Evolutionary conservation across 2,797 vertebrate species (phyloP).

Genomic region (Sebastes ruberrimus): DNA sequence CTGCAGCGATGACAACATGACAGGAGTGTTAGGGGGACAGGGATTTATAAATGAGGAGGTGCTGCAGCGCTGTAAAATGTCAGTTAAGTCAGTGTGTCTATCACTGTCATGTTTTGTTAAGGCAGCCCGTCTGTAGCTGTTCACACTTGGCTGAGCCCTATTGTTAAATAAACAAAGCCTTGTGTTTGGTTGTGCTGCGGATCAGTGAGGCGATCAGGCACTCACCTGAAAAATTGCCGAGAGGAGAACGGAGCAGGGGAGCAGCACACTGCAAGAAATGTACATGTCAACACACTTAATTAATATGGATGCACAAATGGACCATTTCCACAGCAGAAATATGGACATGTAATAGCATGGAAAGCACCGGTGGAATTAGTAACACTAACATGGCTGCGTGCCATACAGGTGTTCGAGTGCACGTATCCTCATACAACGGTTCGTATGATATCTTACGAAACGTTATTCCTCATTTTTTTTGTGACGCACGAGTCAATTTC

Average conservation of each 20-base stretch:
- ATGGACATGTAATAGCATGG: not conserved
- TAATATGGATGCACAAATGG: not conserved
- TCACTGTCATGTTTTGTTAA: constrained; percentile 64
- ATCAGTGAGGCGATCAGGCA: constrained; percentile 45
- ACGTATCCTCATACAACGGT: too few species aligned
- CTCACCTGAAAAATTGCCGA: constrained; percentile 61
- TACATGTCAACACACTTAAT: not conserved
- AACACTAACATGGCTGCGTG: constrained; percentile 5
- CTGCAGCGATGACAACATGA: constrained; percentile 16
- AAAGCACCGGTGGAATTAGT: not conserved
- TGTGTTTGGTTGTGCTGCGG: constrained; percentile 39
- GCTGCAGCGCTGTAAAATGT: constrained; percentile 30
- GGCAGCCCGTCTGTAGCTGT: constrained; percentile 50
- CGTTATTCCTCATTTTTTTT: too few species aligned
- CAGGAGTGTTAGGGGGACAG: not conserved
- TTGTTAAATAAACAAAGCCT: constrained; percentile 72
- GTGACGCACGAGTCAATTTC: too few species aligned
- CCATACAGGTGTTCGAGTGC: not conserved
- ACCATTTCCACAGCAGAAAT: not conserved
- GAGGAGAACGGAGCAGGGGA: not conserved
- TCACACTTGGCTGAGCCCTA: constrained; percentile 62
- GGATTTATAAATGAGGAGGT: constrained; percentile 12
- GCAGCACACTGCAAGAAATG: not conserved
- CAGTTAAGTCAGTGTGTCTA: constrained; percentile 51
- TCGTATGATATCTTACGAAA: too few species aligned